Base-by-base conservation (phyloP, 2,888 invertebrate genomes). In the Eilema depressum region DNA sequence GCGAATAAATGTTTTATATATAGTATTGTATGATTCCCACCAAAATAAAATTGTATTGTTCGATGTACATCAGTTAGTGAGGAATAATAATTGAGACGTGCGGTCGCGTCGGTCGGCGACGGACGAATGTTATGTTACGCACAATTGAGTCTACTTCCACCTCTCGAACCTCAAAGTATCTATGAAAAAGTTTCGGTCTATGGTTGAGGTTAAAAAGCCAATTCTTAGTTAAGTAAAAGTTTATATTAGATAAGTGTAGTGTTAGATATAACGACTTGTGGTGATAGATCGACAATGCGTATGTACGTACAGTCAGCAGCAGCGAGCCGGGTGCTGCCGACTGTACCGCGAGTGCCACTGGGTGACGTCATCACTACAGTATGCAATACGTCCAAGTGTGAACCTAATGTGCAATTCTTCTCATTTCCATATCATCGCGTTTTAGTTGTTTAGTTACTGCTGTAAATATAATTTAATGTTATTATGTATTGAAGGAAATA, bases 391-490 rank as follows among this genome's bases (percentile, higher is more conserved):
- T 95, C 94, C 94, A 94, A 88, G 87, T 90, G 88, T 90, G 87
- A 93, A 93, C 88, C 88, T 89, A 84, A 91, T 94, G 95, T 95
- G 95, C 95, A 95, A 95, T 95, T 94, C 88, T 92, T 92, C 89
- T 94, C 89, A 92, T 94, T 94, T 94, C 92, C 93, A 93, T 94
- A 92, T 93, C 92, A 90, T 91, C 90, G 90, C 88, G 90, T 90
- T 92, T 92, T 93, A 94, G 90, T 93, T 92, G 83, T 92, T 94
- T 94, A 93, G 89, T 94, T 93, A 88, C 83, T 81, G 88, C 82
- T 94, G 95, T 95, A 95, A 94, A 95, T 95, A 95, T 94, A 91
- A 94, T 94, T 95, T 92, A 92, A 92, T 88, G 88, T 93, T 92
- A 91, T 92, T 82, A 86, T 80, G 76, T 83, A 83, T 80, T 75